Base-by-base conservation (phyloP, 1,140 invertebrate genomes). In the Diorhabda carinulata region DNA sequence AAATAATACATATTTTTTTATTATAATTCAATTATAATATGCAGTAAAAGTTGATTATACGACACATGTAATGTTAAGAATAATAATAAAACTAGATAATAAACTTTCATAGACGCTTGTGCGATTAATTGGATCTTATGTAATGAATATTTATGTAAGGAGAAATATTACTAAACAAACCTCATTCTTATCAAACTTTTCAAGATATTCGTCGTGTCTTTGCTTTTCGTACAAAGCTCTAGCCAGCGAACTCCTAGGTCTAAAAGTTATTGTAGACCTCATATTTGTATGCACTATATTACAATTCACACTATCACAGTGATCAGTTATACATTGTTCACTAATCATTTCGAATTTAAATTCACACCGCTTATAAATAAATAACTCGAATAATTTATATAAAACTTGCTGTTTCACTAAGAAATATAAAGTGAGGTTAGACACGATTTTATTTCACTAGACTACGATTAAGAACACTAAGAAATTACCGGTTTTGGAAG, bases 161-260 rank as follows among this genome's bases (percentile, higher is more conserved):
- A 25, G 25, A 25, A 25, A 25, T 25, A 25, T 25, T 25, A 25
- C 1, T 25, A 25, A 40, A 72, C 66, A 68, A 68, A 73, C 72
- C 66, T 68, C 47, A 8, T 64, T 68, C 64, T 73, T 73, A 47
- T 73, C 67, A 42, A 73, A 47, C 43, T 44, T 52, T 8, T 61
- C 70, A 7, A 73, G 47, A 64, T 67, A 73, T 41, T 73, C 41
- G 45, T 71, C 70, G 42, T 73, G 69, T 8, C 57, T 9, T n/a
- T 56, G 45, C 42, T 70, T 71, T 25, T 71, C 61, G 10, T 71
- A 66, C 40, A 73, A 43, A 5, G 57, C 68, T 45, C 69, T 64
- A 3, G 72, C 70, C 56, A 73, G 43, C 4, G 67, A 68, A 25
- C 70, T 64, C 44, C 67, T 63, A 9, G 72, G 72, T 60, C 60